Conservation (phyloP, 1,140 invertebrate species). For the Araneus ventricosus region DNA sequence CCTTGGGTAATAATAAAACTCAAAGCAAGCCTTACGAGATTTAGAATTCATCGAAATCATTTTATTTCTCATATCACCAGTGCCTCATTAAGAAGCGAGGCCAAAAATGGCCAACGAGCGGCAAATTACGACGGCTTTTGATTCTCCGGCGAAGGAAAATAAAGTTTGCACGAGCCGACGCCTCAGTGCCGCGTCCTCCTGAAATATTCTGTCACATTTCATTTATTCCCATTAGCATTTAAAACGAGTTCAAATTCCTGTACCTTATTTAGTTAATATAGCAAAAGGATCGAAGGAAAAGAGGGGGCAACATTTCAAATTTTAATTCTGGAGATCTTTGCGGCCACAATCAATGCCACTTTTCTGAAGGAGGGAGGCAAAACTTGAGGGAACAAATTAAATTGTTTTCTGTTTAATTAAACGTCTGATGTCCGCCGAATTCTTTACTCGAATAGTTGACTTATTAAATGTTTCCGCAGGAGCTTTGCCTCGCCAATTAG, state of each 20-base stretch:
- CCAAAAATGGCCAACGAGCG: constrained; percentile 37
- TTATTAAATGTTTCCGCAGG: constrained; percentile 64
- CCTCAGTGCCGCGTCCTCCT: not conserved
- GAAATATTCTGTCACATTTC: constrained; percentile 71
- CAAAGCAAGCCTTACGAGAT: too few relatives aligned
- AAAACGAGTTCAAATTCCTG: constrained; percentile 71
- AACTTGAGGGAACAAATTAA: constrained; percentile 60
- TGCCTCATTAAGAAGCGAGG: not conserved
- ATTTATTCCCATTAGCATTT: constrained; percentile 73
- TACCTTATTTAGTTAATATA: constrained; percentile 68
- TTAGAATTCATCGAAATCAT: not conserved
- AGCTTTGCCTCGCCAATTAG: constrained; percentile 47
- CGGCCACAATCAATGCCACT: constrained; percentile 65
- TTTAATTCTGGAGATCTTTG: constrained; percentile 54
- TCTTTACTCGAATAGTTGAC: constrained; percentile 69
- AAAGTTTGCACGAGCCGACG: constrained; percentile 27
- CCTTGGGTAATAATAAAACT: too few relatives aligned
- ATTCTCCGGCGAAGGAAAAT: constrained; percentile 3
- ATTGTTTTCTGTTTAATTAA: constrained; percentile 75
- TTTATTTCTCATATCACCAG: not conserved
- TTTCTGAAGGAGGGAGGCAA: not conserved
- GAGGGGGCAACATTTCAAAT: constrained; percentile 49
- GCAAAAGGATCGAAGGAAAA: not conserved
- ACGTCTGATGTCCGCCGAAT: constrained; percentile 67
- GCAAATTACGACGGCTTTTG: not conserved